Conservation (phyloP, 1,140 invertebrate species). For the Aphaenogaster rudis region DNA sequence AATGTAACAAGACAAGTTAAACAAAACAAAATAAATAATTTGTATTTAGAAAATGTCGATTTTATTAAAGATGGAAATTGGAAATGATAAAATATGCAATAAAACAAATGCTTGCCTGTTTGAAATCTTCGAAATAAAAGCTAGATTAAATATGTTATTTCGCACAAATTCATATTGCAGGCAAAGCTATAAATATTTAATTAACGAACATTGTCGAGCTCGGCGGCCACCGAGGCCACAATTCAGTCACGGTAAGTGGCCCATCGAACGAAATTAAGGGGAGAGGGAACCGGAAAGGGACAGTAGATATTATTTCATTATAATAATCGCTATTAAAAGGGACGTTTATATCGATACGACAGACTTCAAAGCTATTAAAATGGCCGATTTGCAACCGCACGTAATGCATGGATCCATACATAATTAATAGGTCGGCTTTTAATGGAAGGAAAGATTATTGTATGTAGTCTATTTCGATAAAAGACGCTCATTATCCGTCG, state of each 20-base stretch:
- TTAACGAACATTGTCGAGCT: constrained; percentile 5
- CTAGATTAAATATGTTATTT: constrained; percentile 6
- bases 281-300: not conserved
- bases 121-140: not conserved
- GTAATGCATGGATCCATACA: constrained; percentile 5
- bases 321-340: constrained; percentile 49
- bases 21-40: not conserved
- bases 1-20: not conserved
- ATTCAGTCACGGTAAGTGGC: constrained; percentile 22
- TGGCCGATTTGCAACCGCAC: constrained; percentile 16
- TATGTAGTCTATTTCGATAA: not conserved
- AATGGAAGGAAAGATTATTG: constrained; percentile 43
- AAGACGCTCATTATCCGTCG: not conserved
- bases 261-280: constrained; percentile 15
- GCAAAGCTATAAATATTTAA: constrained; percentile 36
- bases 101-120: not conserved
- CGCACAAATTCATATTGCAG: not conserved
- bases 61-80: not conserved
- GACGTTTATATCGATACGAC: constrained; percentile 46
- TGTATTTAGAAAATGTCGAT: not conserved
- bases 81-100: not conserved
- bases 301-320: constrained; percentile 52
- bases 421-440: constrained; percentile 40
- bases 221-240: not conserved
- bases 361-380: constrained; percentile 62